Percentiles rank a stretch among this genome's conserved stretches.
phyloP scores from a whole-genome alignment of 2,888 invertebrate species.

The Drosophila mimica region DNA sequence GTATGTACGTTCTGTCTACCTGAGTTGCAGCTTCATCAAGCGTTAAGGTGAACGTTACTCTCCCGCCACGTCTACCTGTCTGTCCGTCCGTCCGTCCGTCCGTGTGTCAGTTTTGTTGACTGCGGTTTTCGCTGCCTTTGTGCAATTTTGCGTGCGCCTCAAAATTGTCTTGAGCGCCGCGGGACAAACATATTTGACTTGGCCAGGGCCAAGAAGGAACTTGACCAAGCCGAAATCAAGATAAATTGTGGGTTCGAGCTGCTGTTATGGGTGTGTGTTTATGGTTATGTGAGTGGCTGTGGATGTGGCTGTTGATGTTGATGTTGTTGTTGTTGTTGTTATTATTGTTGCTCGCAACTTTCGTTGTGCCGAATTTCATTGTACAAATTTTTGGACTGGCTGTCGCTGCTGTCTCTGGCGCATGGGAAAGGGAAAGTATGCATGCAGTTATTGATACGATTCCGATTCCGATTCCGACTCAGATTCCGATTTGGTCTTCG shows the following conservation, averaged over 20 bases:
- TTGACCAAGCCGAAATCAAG: constrained; percentile 57
- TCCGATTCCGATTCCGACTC: constrained; percentile 18
- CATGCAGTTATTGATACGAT: constrained; percentile 71
- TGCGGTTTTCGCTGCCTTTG: constrained; percentile 52
- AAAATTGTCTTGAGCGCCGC: constrained; percentile 23
- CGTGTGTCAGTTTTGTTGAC: neutral
- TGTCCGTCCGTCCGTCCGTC: neutral
- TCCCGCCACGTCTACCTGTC: constrained; percentile 13
- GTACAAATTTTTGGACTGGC: constrained; percentile 60
- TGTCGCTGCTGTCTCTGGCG: constrained; percentile 15
- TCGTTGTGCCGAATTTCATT: constrained; percentile 80
- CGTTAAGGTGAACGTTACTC: constrained; percentile 38
- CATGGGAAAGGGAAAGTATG: constrained; percentile 76
- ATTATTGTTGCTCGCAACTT: constrained; percentile 56
- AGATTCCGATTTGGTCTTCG: constrained; percentile 22
- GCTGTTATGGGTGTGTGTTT: constrained; percentile 31
- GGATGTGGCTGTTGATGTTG: neutral
- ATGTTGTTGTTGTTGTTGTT: constrained; percentile 1
- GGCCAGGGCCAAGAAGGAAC: constrained; percentile 61
- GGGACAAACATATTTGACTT: constrained; percentile 9
- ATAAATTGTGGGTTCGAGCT: constrained; percentile 71
- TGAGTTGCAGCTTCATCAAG: constrained; percentile 63
- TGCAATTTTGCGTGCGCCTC: constrained; percentile 48
- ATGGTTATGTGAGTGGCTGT: constrained; percentile 34
- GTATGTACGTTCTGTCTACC: constrained; percentile 35